Evolutionary conservation across 2,888 invertebrate genomes (phyloP).

Genomic region (Hemaris fuciformis): DNA sequence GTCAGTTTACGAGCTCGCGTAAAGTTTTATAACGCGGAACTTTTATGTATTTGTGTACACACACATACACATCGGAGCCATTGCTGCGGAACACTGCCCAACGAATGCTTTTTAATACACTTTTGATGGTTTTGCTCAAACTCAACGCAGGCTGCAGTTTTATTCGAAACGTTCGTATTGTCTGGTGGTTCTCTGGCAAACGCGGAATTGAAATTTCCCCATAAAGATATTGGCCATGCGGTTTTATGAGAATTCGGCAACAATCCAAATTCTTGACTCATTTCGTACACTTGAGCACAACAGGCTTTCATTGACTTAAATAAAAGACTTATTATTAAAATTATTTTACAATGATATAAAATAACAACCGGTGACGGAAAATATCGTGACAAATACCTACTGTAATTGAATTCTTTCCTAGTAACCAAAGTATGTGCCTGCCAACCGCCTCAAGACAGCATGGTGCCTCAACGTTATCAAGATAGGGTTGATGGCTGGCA

Average conservation of each 20-base stretch:
- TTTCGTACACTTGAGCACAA: neutral
- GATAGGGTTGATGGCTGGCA: no score
- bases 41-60: neutral
- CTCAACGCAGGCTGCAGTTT: neutral
- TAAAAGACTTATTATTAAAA: neutral
- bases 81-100: neutral
- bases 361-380: no score
- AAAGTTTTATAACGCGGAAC: constrained; percentile 9
- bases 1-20: constrained; percentile 6
- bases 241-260: neutral
- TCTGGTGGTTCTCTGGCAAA: neutral
- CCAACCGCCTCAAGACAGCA: no score
- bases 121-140: neutral
- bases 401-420: no score
- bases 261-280: neutral
- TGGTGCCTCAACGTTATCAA: no score
- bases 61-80: neutral
- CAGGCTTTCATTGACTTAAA: neutral
- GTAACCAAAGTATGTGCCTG: no score
- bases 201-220: neutral
- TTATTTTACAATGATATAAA: no score
- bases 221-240: neutral
- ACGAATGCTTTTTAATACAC: constrained; percentile 1
- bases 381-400: no score
- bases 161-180: neutral